Conservation (phyloP, 2,797 vertebrate genomes). For the Sebastes umbrosus region DNA sequence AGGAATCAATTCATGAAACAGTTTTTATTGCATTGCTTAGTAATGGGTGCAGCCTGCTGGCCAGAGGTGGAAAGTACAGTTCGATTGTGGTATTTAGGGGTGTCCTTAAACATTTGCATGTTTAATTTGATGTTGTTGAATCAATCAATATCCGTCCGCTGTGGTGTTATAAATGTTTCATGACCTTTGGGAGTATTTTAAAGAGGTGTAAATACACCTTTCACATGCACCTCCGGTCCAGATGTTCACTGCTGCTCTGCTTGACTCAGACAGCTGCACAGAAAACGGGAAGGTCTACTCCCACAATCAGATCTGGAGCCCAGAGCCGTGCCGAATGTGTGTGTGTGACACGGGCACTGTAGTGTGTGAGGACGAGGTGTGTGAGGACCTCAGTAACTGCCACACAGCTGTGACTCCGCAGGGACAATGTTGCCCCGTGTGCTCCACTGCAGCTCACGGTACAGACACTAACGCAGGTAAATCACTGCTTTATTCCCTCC, state of each 20-base stretch:
- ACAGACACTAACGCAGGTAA: constrained; percentile 29
- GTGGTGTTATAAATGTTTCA: not conserved
- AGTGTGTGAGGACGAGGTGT: constrained; percentile 40
- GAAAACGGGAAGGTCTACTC: constrained; percentile 11
- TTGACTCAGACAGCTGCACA: constrained; percentile 34
- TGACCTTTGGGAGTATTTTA: not conserved
- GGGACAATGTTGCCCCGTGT: constrained; percentile 58
- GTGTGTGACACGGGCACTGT: constrained; percentile 37
- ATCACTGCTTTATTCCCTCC: not conserved
- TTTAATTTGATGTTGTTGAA: not conserved
- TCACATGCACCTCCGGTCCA: not conserved
- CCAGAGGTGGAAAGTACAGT: not conserved
- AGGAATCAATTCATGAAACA: not conserved
- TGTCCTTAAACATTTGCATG: not conserved
- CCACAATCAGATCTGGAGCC: constrained; percentile 51
- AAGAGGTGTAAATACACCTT: not conserved
- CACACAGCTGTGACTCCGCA: not conserved
- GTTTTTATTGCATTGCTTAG: not conserved
- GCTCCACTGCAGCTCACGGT: constrained; percentile 4
- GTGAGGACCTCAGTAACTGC: constrained; percentile 42
- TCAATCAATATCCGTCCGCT: not conserved
- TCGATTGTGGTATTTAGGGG: not conserved
- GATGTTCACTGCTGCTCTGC: constrained; percentile 25
- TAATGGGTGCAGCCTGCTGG: constrained; percentile 25
- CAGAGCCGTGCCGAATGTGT: constrained; percentile 42